Evolutionary conservation across 1,140 invertebrate species (phyloP).

Genomic region (Nylanderia fulva): DNA sequence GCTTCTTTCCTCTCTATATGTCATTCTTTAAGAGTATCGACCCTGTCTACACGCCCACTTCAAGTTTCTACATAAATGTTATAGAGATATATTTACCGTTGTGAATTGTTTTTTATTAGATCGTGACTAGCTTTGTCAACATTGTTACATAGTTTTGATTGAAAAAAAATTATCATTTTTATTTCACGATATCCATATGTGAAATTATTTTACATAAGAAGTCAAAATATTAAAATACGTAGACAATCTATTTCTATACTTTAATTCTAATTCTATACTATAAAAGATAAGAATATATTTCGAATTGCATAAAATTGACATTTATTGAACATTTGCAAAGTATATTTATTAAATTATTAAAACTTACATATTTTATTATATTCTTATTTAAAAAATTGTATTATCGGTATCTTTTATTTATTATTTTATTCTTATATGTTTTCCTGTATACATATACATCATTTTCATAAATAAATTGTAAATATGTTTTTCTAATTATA

Average conservation of each 20-base stretch:
- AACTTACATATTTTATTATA: neutral
- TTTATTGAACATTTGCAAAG: neutral
- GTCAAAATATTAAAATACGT: neutral
- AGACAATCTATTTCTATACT: neutral
- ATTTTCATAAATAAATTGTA: neutral
- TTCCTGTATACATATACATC: too few relatives aligned
- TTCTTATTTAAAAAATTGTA: neutral
- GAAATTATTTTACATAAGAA: neutral
- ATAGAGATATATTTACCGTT: constrained; percentile 67
- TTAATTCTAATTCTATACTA: too few relatives aligned
- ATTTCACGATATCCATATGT: neutral
- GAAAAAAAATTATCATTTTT: neutral
- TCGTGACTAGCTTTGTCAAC: constrained; percentile 6
- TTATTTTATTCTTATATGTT: neutral
- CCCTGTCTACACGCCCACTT: constrained; percentile 52
- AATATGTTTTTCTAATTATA: neutral
- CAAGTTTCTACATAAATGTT: constrained; percentile 59
- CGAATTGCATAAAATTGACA: neutral
- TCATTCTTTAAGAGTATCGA: constrained; percentile 56
- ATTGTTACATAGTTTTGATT: constrained; percentile 1
- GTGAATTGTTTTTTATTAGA: constrained; percentile 54
- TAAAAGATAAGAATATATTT: neutral
- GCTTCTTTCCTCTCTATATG: constrained; percentile 59
- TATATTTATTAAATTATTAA: neutral
- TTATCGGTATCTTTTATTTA: too few relatives aligned